Evolutionary conservation across 2,888 invertebrate species (phyloP), one percentile per base, ranked within the genome.

Genomic region (Amphipyra berbera): DNA sequence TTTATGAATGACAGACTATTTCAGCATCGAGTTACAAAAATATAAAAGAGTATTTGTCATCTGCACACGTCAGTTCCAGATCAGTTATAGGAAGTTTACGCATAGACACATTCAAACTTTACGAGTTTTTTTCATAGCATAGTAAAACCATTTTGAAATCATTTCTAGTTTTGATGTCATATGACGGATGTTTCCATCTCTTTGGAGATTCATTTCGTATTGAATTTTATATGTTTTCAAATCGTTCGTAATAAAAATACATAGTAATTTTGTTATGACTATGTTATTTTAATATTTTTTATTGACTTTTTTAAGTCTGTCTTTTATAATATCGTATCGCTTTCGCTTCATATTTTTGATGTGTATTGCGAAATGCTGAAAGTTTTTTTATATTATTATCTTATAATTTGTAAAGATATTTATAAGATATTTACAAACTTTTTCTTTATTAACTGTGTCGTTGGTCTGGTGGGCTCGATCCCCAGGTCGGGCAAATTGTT

Each of bases 111-210:
- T 78, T 73, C 55, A 73, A 50, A 58, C 58, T 72, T 86, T 80
- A 86, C 81, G 82, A 81, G 70, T 64, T 76, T 81, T 21, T 86
- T 86, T 85, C 81, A 84, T 83, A 45, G 77, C 69, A 54, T 77
- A 69, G 76, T 86, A 84, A 86, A 86, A 84, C 74, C 59, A 77
- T 83, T 82, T 80, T 78, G 46, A 67, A 80, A 80, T 82, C 69
- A 84, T 84, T 82, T 81, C 76, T 71, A 76, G 76, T 76, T 80
- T 84, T 82, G 77, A 82, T 86, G 80, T 83, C 83, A 82, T 73
- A 80, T 62, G 76, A 78, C 76, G 57, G 68, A 72, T 72, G 76
- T 81, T 78, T 74, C 71, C 67, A 62, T 52, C 48, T 73, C 68
- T 72, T 65, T 61, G 13, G 62, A 66, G 55, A 77, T 71, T 61